Evolutionary conservation across 2,797 vertebrate genomes (phyloP), one percentile per base, ranked within the genome.

Genomic region (Chrosomus eos): DNA sequence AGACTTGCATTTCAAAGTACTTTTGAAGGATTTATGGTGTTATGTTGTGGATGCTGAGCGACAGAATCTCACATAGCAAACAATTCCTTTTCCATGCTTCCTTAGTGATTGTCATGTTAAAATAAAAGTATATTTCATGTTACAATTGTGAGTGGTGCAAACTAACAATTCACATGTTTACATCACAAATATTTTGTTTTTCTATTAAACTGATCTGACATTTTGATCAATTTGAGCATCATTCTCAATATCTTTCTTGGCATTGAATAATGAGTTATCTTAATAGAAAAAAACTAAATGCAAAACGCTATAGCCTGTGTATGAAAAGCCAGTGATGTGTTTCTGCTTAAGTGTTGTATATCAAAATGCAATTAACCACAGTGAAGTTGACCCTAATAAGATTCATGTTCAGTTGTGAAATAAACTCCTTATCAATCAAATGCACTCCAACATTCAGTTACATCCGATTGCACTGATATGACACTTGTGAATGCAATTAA

Each of bases 331-430:
- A 40, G 72, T 86, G 87, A 88, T 85, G 89, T 85, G 83, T 89
- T 81, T 70, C 76, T 82, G 62, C 68, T 76, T 89, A 85, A 88
- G 81, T 86, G 81, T n/a, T 90, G 84, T 90, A 91, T 80, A 91
- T 90, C 83, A 90, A 89, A 91, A 90, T 91, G 66, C 80, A 89
- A 92, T 92, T 91, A 89, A 83, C 81, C 51, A 80, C 87, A 79
- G 73, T 83, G 74, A 88, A 87, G 85, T 81, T 85, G 83, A 85
- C 89, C 84, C 91, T 91, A 88, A 90, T 88, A 83, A 86, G 82
- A 89, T 80, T 28, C 28, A 19, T n/a, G 43, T 78, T 82, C 62
- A 85, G 83, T 71, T 67, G 76, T 72, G 70, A 43, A 90, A 91
- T 85, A 86, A 80, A 71, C 84, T 87, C 76, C 81, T 92, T 91